Evolutionary conservation across 2,797 vertebrate species (phyloP).

Genomic region (Naso thynnoides): DNA sequence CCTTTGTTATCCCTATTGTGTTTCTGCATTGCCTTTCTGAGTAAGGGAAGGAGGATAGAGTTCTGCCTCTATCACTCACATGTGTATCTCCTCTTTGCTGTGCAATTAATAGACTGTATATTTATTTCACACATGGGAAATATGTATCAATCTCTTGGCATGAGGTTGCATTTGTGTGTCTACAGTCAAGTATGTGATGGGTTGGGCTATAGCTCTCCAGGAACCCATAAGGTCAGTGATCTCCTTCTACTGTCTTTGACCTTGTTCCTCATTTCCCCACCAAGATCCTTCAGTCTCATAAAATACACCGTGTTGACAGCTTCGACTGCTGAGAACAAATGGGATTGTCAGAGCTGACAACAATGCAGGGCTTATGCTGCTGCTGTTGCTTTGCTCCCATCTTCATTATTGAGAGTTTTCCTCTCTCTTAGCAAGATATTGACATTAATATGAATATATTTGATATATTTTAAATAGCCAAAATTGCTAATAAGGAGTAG

Average conservation of each 20-base stretch:
- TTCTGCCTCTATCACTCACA: neutral
- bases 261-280: constrained; percentile 40
- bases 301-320: constrained; percentile 62
- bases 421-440: constrained; percentile 15
- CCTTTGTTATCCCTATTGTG: neutral
- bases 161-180: neutral
- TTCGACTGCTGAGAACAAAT: constrained; percentile 51
- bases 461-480: too few species aligned
- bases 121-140: neutral
- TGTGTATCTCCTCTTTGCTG: neutral
- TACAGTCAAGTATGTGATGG: neutral
- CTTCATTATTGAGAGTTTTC: constrained; percentile 24
- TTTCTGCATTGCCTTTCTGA: neutral
- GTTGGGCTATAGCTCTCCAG: neutral
- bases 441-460: constrained; percentile 4
- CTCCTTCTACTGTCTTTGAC: constrained; percentile 43
- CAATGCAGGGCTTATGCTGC: constrained; percentile 11
- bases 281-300: constrained; percentile 16
- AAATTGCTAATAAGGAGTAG: too few species aligned
- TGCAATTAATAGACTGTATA: neutral
- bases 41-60: neutral
- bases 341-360: constrained; percentile 49
- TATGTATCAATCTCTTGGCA: neutral
- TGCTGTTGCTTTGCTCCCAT: constrained; percentile 27
- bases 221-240: constrained; percentile 39